Evolutionary conservation across 2,113 vertebrate genomes (phyloP), one percentile per base, ranked within the genome.

Genomic region (Perca schrenkii): DNA sequence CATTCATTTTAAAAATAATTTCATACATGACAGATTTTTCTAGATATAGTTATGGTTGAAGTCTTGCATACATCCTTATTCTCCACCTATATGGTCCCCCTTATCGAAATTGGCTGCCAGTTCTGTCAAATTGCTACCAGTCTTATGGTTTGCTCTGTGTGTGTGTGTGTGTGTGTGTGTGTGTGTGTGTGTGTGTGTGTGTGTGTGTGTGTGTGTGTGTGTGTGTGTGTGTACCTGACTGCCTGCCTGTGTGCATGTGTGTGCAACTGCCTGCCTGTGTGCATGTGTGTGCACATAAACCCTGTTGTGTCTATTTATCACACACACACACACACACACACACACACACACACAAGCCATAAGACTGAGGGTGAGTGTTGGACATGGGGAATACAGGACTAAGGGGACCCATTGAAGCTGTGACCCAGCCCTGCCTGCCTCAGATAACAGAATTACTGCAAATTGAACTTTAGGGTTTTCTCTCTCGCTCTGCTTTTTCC

Each of bases 401-500:
- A 53, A 63, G 49, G 79, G 66, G 53, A 88, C 47, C 60, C 67
- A 74, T 89, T 93, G 90, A 79, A 81, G 82, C 73, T 12, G 43
- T 82, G 79, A 78, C 87, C 82, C 65, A 49, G 73, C 70, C 75
- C 89, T 89, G 89, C 84, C 88, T 87, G 88, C 76, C 80, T 79
- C 88, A 94, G 94, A 95, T 95, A 95, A 95, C 92, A 93, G 92
- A 94, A 94, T 94, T 92, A 94, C 93, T 91, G 89, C 93, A 93
- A 94, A 94, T 93, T 92, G 93, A 94, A 95, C 90, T 91, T 89
- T 52, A 70, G 86, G 72, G 63, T 80, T 88, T 82, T 88, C 74
- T 86, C 65, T 76, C 71, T 63, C 49, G 34, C 73, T 70, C 74
- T 80, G 67, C 79, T 77, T 83, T 83, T 81, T 74, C 49, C 72